These are phyloP conservation scores for Caenorhabditis sp. DNA, from an alignment of 2,888 invertebrate genomes.

Conservation along the genomic window DNA sequence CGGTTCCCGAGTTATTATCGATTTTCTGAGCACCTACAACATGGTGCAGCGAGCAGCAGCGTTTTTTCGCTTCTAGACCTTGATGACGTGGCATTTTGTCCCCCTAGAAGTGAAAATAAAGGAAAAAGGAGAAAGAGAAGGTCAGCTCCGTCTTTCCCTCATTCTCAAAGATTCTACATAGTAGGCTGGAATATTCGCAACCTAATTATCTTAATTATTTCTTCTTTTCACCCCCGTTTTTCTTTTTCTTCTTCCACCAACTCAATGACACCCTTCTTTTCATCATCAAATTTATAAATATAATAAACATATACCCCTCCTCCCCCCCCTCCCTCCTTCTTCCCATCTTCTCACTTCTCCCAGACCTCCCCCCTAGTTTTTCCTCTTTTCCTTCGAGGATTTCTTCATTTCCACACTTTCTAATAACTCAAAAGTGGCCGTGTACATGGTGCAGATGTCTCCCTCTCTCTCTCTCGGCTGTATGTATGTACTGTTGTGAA, in stretches of 20 bases:
- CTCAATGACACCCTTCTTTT: not conserved
- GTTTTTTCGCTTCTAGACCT: too few relatives aligned
- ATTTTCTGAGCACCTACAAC: too few relatives aligned
- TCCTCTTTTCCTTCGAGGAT: not conserved
- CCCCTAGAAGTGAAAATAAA: too few relatives aligned
- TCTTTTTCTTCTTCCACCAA: too few relatives aligned
- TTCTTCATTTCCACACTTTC: not conserved
- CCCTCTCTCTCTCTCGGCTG: too few relatives aligned
- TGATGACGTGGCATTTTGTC: too few relatives aligned
- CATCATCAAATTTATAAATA: not conserved
- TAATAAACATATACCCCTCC: not conserved
- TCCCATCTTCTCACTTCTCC: not conserved
- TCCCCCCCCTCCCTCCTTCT: not conserved
- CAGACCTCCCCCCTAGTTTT: not conserved
- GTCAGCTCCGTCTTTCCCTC: too few relatives aligned
- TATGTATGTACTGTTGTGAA: conserved; percentile 14
- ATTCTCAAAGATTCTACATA: too few relatives aligned
- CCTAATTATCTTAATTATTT: conserved; percentile 51
- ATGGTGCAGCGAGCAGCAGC: too few relatives aligned
- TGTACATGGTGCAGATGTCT: too few relatives aligned
- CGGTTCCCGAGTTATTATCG: too few relatives aligned
- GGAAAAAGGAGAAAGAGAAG: too few relatives aligned
- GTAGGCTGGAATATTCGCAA: conserved; percentile 21
- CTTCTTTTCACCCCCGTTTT: conserved; percentile 3
- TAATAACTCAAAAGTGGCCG: conserved; percentile 18